These are phyloP conservation scores for Tubulanus polymorphus DNA, from an alignment of 2,888 invertebrate genomes.

Conservation along the genomic window DNA sequence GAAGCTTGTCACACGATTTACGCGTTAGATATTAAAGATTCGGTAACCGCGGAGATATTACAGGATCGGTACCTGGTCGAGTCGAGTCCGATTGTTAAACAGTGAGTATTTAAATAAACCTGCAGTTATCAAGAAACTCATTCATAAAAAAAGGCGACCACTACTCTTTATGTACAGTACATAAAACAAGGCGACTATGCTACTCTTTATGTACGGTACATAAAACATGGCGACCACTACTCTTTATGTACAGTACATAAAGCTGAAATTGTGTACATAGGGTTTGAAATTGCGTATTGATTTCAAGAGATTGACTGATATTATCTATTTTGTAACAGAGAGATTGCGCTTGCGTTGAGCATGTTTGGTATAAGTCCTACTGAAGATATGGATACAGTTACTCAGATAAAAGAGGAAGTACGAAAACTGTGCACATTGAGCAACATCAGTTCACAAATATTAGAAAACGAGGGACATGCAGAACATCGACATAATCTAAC, in stretches of 20 bases:
- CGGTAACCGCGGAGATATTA: constrained; percentile 42
- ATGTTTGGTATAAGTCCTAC: constrained; percentile 42
- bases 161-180: no score
- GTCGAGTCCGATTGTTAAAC: constrained; percentile 39
- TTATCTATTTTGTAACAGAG: no score
- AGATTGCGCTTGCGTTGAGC: constrained; percentile 40
- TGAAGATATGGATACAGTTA: constrained; percentile 50
- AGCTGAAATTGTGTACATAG: no score
- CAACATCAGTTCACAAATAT: constrained; percentile 44
- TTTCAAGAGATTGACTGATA: constrained; percentile 1
- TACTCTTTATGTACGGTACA: no score
- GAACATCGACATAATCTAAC: constrained; percentile 32
- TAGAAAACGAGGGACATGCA: constrained; percentile 38
- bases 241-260: no score
- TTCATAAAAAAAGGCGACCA: no score
- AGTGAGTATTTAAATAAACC: no score
- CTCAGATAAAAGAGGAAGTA: constrained; percentile 50
- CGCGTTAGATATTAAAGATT: constrained; percentile 31
- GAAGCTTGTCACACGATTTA: constrained; percentile 49
- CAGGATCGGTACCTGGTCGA: constrained; percentile 51
- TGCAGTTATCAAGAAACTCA: no score
- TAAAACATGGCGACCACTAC: no score
- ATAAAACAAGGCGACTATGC: no score
- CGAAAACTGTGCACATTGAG: constrained; percentile 42
- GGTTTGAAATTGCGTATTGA: no score